Evolutionary conservation across 2,888 invertebrate genomes (phyloP).

Genomic region (Conomelus anceps): DNA sequence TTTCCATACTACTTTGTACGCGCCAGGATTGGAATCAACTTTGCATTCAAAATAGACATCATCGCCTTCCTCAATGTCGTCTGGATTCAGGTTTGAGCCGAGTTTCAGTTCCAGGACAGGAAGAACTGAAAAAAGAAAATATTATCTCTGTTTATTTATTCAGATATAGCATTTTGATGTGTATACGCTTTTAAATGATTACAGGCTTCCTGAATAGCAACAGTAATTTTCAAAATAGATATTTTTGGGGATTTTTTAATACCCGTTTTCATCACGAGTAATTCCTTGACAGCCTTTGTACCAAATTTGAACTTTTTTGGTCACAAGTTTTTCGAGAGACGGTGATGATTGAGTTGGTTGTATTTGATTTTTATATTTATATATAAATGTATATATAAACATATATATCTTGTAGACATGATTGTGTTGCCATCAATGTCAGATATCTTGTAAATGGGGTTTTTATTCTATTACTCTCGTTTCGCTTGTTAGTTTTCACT

Average conservation of each 20-base stretch:
- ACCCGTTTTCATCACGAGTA: too few species aligned
- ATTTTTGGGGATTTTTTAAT: neutral
- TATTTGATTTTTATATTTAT: too few species aligned
- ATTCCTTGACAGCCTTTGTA: too few species aligned
- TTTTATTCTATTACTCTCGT: too few species aligned
- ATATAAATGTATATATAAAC: too few species aligned
- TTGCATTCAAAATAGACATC: slow-evolving; percentile 77
- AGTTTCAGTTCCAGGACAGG: slow-evolving; percentile 62
- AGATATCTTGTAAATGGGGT: too few species aligned
- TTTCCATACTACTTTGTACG: slow-evolving; percentile 74
- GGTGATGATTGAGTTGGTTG: too few species aligned
- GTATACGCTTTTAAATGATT: neutral
- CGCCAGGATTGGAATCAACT: slow-evolving; percentile 66
- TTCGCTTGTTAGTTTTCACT: too few species aligned
- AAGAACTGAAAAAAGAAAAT: slow-evolving; percentile 48
- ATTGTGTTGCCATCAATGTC: too few species aligned
- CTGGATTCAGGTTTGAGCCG: slow-evolving; percentile 68
- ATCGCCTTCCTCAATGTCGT: slow-evolving; percentile 73
- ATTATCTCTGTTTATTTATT: neutral
- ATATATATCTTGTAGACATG: too few species aligned
- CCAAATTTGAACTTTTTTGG: too few species aligned
- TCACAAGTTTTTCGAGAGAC: too few species aligned
- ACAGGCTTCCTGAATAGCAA: neutral
- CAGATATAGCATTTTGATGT: neutral
- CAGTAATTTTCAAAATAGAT: neutral